Evolutionary conservation across 2,113 vertebrate genomes (phyloP).

Genomic region (Bothrops jararaca): DNA sequence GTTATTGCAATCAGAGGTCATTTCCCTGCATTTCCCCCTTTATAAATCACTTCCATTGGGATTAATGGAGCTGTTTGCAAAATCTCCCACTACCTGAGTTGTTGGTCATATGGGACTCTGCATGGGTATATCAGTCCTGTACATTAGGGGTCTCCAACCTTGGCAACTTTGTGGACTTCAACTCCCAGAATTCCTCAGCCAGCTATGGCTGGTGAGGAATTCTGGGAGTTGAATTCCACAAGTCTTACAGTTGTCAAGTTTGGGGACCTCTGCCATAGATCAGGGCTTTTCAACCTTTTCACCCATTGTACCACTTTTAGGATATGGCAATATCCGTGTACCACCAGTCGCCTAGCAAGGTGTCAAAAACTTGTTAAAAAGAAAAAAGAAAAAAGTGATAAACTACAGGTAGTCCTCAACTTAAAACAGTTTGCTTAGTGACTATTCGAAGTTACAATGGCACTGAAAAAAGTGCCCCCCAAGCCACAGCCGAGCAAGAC

Average conservation of each 20-base stretch:
- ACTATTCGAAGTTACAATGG: too few species aligned
- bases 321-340: too few species aligned
- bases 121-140: neutral
- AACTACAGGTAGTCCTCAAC: too few species aligned
- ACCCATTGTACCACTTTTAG: too few species aligned
- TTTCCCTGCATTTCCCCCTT: neutral
- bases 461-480: too few species aligned
- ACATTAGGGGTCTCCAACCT: neutral
- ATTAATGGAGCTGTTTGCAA: neutral
- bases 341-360: too few species aligned
- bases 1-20: neutral
- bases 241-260: neutral
- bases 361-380: too few species aligned
- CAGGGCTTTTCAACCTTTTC: too few species aligned
- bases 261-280: neutral
- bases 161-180: neutral
- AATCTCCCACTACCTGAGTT: neutral
- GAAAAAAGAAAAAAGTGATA: too few species aligned
- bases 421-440: too few species aligned
- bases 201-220: neutral
- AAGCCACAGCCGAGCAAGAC: too few species aligned
- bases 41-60: neutral
- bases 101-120: neutral
- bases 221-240: neutral
- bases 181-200: neutral